Conservation (phyloP, 2,797 vertebrate genomes). For the Crenuchus spilurus region DNA sequence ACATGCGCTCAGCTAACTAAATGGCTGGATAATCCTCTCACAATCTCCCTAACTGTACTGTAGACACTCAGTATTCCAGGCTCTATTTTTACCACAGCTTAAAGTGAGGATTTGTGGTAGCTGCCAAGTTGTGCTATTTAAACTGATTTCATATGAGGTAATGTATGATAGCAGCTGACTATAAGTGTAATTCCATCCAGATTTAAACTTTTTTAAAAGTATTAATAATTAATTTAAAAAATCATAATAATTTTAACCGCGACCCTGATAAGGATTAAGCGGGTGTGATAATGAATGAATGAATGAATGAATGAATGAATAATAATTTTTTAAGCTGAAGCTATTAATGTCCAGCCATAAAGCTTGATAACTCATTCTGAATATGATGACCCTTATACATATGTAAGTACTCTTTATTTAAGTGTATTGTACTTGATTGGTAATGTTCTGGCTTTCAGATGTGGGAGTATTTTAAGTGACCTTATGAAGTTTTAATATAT, state of each 20-base stretch:
- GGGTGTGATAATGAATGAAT: too few species aligned
- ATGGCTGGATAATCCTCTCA: conserved; percentile 66
- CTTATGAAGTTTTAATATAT: too few species aligned
- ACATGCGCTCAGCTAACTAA: conserved; percentile 59
- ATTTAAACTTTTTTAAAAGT: neutral
- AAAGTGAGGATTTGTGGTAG: conserved; percentile 59
- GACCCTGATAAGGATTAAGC: too few species aligned
- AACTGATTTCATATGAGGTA: conserved; percentile 28
- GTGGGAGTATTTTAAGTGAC: too few species aligned
- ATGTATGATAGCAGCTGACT: conserved; percentile 15
- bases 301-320: too few species aligned
- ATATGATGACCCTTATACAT: too few species aligned
- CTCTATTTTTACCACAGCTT: conserved; percentile 72
- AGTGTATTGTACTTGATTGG: too few species aligned
- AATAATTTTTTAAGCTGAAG: neutral
- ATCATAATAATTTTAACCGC: too few species aligned
- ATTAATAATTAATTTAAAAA: too few species aligned
- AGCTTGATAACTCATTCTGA: too few species aligned
- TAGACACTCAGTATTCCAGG: conserved; percentile 53
- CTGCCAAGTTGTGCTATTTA: conserved; percentile 24
- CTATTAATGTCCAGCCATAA: neutral
- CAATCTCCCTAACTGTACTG: conserved; percentile 62
- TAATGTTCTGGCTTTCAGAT: too few species aligned
- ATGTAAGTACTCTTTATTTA: too few species aligned
- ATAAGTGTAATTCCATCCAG: neutral